These are phyloP conservation scores for Brachyrhaphis roseni DNA, from an alignment of 2,797 vertebrate genomes.

Conservation along the genomic window DNA sequence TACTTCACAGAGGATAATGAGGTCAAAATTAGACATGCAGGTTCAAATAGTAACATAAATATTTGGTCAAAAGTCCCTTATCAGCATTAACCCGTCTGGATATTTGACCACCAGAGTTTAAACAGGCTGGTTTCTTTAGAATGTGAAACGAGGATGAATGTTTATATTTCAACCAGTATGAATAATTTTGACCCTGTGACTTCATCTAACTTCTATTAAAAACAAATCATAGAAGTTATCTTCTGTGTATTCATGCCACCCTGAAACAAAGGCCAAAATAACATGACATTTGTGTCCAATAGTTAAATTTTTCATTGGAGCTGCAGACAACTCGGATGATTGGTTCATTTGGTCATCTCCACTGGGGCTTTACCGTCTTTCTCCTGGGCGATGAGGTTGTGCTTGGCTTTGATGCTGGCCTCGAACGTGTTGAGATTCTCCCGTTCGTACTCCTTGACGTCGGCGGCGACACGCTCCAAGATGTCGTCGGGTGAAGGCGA, in stretches of 20 bases:
- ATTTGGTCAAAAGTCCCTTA: background rate
- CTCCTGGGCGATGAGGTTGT: constrained; percentile 95
- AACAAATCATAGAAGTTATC: background rate
- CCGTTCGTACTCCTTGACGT: constrained; percentile 96
- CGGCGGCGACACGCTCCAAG: constrained; percentile 93
- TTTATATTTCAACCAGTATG: background rate
- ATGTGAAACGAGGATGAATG: background rate
- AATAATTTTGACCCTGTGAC: background rate
- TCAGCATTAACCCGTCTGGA: no score
- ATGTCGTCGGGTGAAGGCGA: constrained; percentile 96
- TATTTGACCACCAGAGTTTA: no score
- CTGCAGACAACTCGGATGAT: background rate
- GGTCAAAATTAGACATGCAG: background rate
- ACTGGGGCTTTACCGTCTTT: constrained; percentile 86
- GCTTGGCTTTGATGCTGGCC: constrained; percentile 95
- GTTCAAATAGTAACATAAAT: background rate
- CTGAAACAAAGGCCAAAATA: background rate
- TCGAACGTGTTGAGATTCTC: constrained; percentile 97
- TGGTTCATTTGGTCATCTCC: constrained; percentile 57
- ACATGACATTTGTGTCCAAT: background rate
- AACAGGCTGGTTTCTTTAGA: background rate
- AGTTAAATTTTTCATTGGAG: background rate
- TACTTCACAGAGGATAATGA: background rate
- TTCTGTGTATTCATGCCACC: background rate
- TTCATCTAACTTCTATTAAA: background rate